A percentile compares a stretch with the other conserved stretches of the same genome.
Conservation (phyloP, 2,113 vertebrate species). For the Sinosuthora webbiana region DNA sequence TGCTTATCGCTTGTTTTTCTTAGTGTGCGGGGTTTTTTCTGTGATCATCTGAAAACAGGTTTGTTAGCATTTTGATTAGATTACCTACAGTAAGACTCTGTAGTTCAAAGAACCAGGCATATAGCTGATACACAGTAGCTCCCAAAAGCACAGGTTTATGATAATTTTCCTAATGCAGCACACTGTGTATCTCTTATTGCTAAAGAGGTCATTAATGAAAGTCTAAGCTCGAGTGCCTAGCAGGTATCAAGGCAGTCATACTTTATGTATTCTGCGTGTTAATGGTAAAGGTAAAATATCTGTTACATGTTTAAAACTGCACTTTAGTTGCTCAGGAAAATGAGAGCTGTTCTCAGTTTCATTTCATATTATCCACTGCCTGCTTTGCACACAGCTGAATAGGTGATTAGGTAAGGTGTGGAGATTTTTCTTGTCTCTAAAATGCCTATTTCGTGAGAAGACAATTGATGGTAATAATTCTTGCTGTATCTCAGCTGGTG, state of each 20-base stretch:
- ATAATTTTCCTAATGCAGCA: background rate
- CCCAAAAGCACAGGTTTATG: background rate
- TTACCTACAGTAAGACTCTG: background rate
- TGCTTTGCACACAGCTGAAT: background rate
- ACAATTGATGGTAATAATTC: background rate
- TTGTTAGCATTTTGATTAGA: constrained; percentile 29
- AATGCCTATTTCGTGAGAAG: background rate
- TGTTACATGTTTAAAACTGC: background rate
- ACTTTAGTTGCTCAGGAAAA: background rate
- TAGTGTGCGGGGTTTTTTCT: background rate
- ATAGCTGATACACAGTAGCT: background rate
- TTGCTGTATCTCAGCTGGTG: background rate
- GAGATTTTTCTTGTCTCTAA: background rate
- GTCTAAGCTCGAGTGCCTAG: background rate
- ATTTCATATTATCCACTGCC: background rate
- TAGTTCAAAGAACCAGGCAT: background rate
- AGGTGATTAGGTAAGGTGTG: background rate
- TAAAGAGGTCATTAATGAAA: background rate
- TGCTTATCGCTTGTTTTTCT: background rate
- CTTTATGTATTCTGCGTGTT: background rate
- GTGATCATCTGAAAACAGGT: background rate
- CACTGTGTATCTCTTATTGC: background rate
- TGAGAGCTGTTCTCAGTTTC: background rate
- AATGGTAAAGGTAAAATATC: background rate
- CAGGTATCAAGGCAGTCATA: background rate